Base-by-base conservation (phyloP, 2,113 vertebrate genomes). In the Theropithecus gelada region DNA sequence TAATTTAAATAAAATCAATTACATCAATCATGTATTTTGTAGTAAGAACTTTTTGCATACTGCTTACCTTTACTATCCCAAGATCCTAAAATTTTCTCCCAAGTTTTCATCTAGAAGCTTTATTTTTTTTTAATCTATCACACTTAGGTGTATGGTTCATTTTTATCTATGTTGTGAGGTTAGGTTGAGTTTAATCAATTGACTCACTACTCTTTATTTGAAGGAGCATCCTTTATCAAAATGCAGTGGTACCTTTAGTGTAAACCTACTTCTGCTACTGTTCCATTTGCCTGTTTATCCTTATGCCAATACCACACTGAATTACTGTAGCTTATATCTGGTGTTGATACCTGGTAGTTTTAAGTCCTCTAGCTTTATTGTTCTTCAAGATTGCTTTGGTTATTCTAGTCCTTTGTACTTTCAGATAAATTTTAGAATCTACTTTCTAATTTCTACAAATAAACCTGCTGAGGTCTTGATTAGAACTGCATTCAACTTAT, bases 1-100 rank as follows among this genome's bases (percentile, higher is more conserved):
- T 80, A 88, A 38, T 57, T 88, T 81, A 79, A 79, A 93, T 52
- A 84, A 88, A 94, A 64, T 75, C 43, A 93, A 76, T 38, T 80
- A 78, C 61, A 68, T 93, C 23, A 64, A 52, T 61, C 78, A 48
- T 32, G 43, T 59, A 38, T 76, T 93, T 85, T 75, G 87, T 73
- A 35, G 57, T 75, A 79, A 79, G 11, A 85, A 45, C 35, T 85
- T 94, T 90, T 55, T 78, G 70, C 76, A 50, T 76, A 38, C 43
- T 70, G 0, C 68, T 76, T 96, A 94, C 75, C 30, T 97, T 93
- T 85, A 75, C 75, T 85, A 93, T 13, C 13, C 27, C 32, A 85
- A 87, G 22, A 73, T 73, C 12, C 59, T 80, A 72, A 79, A 45
- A 59, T 73, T 90, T 85, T 80, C 27, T 92, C 30, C 27, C n/a